These are phyloP conservation scores for Drosophila neonasuta DNA, from an alignment of 2,888 invertebrate genomes.

Conservation along the genomic window DNA sequence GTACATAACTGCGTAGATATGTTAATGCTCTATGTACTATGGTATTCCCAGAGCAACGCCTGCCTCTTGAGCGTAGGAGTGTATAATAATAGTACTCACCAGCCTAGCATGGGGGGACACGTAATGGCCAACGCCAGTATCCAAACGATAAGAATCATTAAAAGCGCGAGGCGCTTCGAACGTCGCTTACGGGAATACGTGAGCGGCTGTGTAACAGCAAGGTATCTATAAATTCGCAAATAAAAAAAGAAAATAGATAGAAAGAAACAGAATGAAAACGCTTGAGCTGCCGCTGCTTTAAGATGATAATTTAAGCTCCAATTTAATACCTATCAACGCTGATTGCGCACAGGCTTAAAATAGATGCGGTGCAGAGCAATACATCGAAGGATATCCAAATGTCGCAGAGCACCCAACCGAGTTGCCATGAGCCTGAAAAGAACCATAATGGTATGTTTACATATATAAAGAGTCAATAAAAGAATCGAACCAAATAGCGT, in stretches of 20 bases:
- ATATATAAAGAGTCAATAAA: conserved; percentile 8
- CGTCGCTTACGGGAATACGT: conserved; percentile 94
- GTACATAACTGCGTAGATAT: conserved; percentile 4
- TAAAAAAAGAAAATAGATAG: neutral
- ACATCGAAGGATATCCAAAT: conserved; percentile 97
- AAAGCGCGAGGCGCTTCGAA: conserved; percentile 90
- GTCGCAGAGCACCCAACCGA: conserved; percentile 93
- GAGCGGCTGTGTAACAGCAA: conserved; percentile 96
- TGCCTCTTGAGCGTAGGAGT: conserved; percentile 2
- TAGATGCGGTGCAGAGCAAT: conserved; percentile 84
- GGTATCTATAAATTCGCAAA: conserved; percentile 84
- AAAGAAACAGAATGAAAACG: neutral
- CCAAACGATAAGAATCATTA: conserved; percentile 96
- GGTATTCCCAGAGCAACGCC: conserved; percentile 3
- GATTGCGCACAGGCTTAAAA: conserved; percentile 61
- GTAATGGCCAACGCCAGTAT: conserved; percentile 94
- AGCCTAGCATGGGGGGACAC: conserved; percentile 96
- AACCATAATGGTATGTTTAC: conserved; percentile 1
- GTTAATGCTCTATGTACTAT: conserved; percentile 13
- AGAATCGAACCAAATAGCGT: neutral
- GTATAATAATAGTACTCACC: conserved; percentile 84
- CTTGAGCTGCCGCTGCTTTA: conserved; percentile 8
- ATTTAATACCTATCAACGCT: conserved; percentile 60
- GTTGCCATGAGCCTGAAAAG: conserved; percentile 89
- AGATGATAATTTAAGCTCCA: conserved; percentile 20